Percentiles rank a stretch among this genome's conserved stretches.
Evolutionary conservation across 53 echinoderm and acorn worm genomes (phyloP).

Genomic region (Zoroaster sp.): DNA sequence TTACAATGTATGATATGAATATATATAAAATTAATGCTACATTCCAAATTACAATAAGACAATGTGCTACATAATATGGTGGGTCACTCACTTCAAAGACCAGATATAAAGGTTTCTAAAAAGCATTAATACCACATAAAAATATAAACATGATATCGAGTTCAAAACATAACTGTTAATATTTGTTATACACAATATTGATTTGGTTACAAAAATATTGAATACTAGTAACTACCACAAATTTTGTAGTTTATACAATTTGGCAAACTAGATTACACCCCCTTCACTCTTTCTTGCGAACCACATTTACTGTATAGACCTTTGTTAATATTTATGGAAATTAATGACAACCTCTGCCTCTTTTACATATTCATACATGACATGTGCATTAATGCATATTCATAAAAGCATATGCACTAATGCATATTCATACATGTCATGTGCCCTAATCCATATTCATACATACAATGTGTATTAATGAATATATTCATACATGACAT

Average conservation of each 20-base stretch:
- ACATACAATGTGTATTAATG: too few relatives aligned
- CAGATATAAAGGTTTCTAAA: neutral
- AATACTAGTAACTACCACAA: neutral
- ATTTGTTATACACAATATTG: neutral
- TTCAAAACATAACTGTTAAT: neutral
- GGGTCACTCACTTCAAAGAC: neutral
- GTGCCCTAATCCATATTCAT: too few relatives aligned
- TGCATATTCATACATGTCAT: too few relatives aligned
- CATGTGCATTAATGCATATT: neutral
- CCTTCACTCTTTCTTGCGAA: neutral
- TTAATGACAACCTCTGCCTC: neutral
- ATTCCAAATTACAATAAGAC: neutral
- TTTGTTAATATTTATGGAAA: neutral
- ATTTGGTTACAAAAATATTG: conserved; percentile 14
- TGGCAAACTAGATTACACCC: neutral
- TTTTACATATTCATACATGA: neutral
- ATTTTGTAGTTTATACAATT: neutral
- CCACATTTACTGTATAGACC: neutral
- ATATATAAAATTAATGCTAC: neutral
- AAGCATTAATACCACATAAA: neutral
- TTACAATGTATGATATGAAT: neutral
- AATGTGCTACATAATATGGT: neutral
- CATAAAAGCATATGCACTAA: neutral
- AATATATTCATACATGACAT: too few relatives aligned
- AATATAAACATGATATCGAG: neutral